These are phyloP conservation scores for Falco concolor DNA, from an alignment of 2,797 vertebrate species.

Conservation along the genomic window DNA sequence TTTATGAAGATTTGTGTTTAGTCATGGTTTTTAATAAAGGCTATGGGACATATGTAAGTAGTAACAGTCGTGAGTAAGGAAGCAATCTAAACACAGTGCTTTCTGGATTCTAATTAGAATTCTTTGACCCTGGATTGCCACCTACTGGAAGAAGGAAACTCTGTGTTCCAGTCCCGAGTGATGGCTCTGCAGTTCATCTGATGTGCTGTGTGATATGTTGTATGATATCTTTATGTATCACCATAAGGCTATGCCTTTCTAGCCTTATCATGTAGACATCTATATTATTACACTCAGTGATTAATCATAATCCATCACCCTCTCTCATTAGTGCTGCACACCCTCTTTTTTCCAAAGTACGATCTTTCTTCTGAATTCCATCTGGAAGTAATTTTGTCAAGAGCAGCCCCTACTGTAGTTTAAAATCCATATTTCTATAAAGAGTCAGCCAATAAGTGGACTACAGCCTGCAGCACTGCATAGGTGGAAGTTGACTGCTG, in stretches of 20 bases:
- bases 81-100: background rate
- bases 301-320: background rate
- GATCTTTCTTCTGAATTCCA: background rate
- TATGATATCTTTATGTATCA: background rate
- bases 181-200: background rate
- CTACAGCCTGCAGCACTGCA: background rate
- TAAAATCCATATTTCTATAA: background rate
- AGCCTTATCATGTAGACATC: background rate
- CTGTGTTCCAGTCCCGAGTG: background rate
- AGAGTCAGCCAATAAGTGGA: background rate
- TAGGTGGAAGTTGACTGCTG: background rate
- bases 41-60: background rate
- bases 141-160: background rate
- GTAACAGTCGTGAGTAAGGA: background rate
- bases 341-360: background rate
- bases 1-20: background rate
- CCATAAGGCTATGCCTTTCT: background rate
- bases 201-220: background rate
- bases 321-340: fast-evolving
- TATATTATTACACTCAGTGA: background rate
- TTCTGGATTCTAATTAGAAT: background rate
- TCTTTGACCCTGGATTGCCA: background rate
- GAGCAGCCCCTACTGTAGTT: background rate
- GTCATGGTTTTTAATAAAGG: background rate
- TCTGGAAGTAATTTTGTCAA: background rate